Percentiles rank a stretch among this genome's conserved stretches.
phyloP scores from a whole-genome alignment of 2,888 invertebrate species.

The Arrhopalites spinosus region DNA sequence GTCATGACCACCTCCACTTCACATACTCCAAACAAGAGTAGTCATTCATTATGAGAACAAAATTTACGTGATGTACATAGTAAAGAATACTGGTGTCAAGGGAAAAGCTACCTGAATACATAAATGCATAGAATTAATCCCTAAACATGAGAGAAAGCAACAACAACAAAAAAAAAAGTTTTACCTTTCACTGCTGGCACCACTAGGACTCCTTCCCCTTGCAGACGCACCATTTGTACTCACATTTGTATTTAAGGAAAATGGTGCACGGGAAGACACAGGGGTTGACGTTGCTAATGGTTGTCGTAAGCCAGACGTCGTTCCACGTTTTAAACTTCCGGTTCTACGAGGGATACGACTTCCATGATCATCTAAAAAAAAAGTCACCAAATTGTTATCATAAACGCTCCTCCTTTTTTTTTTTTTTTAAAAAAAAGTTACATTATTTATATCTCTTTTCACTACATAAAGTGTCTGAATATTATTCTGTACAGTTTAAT shows the following conservation, averaged over 20 bases:
- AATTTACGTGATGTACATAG: too few species aligned
- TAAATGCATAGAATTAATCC: not conserved
- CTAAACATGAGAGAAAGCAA: not conserved
- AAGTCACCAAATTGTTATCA: not conserved
- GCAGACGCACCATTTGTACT: conserved; percentile 39
- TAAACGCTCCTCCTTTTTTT: not conserved
- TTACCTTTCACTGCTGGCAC: conserved; percentile 51
- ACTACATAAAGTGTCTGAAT: too few species aligned
- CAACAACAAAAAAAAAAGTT: not conserved
- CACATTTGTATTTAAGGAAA: conserved; percentile 52
- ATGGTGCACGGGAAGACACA: conserved; percentile 45
- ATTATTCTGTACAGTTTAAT: too few species aligned
- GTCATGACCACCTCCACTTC: too few species aligned
- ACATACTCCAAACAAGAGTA: too few species aligned
- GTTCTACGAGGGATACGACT: conserved; percentile 54
- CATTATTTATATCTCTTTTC: not conserved
- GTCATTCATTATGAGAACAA: not conserved
- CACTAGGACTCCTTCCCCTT: conserved; percentile 43
- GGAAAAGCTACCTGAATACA: not conserved
- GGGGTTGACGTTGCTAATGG: conserved; percentile 50
- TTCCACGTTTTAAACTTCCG: conserved; percentile 54
- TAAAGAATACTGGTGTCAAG: too few species aligned
- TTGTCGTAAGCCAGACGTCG: conserved; percentile 34
- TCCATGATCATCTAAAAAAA: conserved; percentile 9
- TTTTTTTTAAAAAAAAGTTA: not conserved